Evolutionary conservation across 1,140 invertebrate genomes (phyloP), one percentile per base, ranked within the genome.

Genomic region (Papilio helenus): DNA sequence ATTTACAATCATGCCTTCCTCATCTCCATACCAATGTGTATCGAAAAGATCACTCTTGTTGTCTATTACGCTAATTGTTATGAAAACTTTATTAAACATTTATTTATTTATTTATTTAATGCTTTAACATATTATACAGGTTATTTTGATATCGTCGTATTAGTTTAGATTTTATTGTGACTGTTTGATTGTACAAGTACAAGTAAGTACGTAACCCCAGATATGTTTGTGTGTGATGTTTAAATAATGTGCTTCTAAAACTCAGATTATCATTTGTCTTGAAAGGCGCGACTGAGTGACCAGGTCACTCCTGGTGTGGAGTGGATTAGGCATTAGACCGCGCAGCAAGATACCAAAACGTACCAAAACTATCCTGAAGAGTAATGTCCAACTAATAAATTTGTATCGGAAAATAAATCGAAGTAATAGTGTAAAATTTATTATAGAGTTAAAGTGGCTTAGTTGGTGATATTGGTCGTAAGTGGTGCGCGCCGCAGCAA

Each of bases 1-100:
- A 76, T 76, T 76, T 76, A 76, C 73, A 76, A 58, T 76, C 73
- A 39, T 20, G 49, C 49, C 73, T 49, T 55, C 26, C 73, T 76
- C 73, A 76, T 76, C 29, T 76, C 73, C 73, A 76, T 76, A 58
- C 49, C 14, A 55, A 76, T 34, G 73, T 49, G 34, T 34, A 58
- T 76, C 49, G 23, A 76, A 49, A 76, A 76, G 73, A 76, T 55
- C 58, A 4, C 20, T 26, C n/a, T 20, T 65, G 73, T 26, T n/a
- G 34, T 76, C 73, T 26, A 76, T 55, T 55, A 76, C 18, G 20
- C 26, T n/a, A 49, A 51, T 76, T 55, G 73, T 76, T 76, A 55
- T 55, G 72, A 51, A 16, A 5, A 73, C 10, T 12, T 2, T 26
- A 26, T 61, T 61, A 8, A 55, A 61, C 23, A 61, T 8, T n/a